These are phyloP conservation scores for Ceratosolen solmsi DNA, from an alignment of 1,140 invertebrate species.

Conservation along the genomic window DNA sequence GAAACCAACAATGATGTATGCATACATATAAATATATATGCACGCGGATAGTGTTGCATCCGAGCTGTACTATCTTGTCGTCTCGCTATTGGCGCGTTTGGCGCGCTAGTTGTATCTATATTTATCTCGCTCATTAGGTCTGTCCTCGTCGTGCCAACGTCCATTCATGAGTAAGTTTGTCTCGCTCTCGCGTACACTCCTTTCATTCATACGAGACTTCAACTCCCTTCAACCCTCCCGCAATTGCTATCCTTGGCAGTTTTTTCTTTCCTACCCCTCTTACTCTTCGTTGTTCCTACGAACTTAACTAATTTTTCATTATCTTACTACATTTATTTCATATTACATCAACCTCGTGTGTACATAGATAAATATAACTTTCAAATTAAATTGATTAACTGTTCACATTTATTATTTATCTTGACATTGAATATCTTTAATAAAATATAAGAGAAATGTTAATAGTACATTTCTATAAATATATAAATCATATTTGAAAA, in stretches of 20 bases:
- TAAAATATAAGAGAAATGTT: no score
- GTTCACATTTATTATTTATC: no score
- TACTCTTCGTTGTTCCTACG: not conserved
- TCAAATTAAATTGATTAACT: no score
- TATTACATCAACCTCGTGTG: no score
- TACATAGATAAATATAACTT: no score
- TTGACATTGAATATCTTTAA: no score
- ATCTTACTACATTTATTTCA: no score
- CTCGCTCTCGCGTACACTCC: constrained; percentile 62
- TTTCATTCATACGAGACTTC: constrained; percentile 66
- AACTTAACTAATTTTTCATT: not conserved
- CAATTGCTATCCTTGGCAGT: not conserved
- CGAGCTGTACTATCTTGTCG: not conserved
- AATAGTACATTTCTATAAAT: no score
- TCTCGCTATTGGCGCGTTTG: constrained; percentile 64
- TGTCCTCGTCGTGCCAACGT: constrained; percentile 68
- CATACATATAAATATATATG: no score
- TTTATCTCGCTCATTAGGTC: constrained; percentile 72
- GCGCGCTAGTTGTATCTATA: constrained; percentile 63
- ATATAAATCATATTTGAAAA: no score
- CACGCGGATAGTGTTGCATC: no score
- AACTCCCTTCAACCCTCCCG: constrained; percentile 23
- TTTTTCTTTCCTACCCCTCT: not conserved
- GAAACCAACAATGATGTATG: no score
- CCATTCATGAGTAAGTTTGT: constrained; percentile 69